Percentiles rank a stretch among this genome's conserved stretches.
Conservation (phyloP, 2,113 vertebrate genomes). For the Mastomys natalensis region DNA sequence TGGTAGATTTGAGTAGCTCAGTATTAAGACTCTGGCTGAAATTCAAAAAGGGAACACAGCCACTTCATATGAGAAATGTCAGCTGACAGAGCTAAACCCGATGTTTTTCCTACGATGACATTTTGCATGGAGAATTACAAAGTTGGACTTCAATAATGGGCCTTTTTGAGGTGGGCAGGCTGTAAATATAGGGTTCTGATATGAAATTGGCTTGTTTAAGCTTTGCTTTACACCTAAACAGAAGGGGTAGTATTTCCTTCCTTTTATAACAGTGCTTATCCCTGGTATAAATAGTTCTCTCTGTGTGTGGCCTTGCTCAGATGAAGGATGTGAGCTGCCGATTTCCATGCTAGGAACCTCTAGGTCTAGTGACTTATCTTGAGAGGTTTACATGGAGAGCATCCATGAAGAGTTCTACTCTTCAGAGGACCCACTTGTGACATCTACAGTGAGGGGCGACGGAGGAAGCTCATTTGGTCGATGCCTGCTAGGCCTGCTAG, state of each 20-base stretch:
- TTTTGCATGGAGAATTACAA: constrained; percentile 72
- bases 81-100: constrained; percentile 68
- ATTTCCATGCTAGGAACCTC: constrained; percentile 15
- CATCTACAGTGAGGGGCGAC: not conserved
- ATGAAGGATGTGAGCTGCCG: not conserved
- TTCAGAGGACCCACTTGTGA: not conserved
- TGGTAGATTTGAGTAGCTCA: constrained; percentile 50
- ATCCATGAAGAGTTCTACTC: not conserved
- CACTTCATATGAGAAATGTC: constrained; percentile 65
- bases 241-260: constrained; percentile 49
- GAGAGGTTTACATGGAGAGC: not conserved
- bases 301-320: constrained; percentile 7
- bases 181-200: constrained; percentile 61
- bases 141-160: constrained; percentile 64
- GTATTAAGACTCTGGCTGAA: constrained; percentile 60
- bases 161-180: not conserved
- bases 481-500: too few relatives aligned
- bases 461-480: not conserved
- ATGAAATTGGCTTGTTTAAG: constrained; percentile 68
- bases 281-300: constrained; percentile 7
- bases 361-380: not conserved
- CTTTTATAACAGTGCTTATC: constrained; percentile 44
- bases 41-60: constrained; percentile 63
- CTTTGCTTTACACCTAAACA: constrained; percentile 53
- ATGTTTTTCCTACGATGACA: constrained; percentile 63